Evolutionary conservation across 2,113 vertebrate genomes (phyloP).

Genomic region (Zapus hudsonius): DNA sequence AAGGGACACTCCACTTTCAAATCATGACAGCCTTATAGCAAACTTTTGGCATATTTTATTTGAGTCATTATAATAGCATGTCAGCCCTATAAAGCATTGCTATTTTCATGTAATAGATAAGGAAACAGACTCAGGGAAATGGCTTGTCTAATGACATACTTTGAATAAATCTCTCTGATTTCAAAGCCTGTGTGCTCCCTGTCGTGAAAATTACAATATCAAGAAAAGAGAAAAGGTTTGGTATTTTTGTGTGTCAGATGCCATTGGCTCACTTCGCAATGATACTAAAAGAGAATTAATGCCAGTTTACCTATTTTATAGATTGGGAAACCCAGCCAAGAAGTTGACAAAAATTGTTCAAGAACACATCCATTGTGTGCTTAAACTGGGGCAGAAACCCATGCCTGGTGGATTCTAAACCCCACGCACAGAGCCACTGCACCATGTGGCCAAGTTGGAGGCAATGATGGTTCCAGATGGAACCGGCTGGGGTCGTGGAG

Average conservation of each 20-base stretch:
- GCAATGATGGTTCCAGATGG: conserved; percentile 52
- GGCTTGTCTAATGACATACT: background rate
- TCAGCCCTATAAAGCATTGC: background rate
- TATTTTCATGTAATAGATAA: conserved; percentile 30
- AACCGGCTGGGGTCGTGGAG: conserved; percentile 45
- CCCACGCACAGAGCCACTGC: background rate
- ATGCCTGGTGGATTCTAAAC: background rate
- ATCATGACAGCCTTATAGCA: background rate
- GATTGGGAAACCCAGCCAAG: background rate
- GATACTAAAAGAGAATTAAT: background rate
- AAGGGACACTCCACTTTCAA: too few species aligned
- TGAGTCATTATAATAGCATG: background rate
- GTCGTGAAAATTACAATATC: background rate
- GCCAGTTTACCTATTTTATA: background rate
- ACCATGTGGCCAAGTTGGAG: conserved; percentile 20
- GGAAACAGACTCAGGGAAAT: background rate
- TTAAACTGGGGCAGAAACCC: conserved; percentile 13
- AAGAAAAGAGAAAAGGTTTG: background rate
- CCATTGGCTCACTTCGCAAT: background rate
- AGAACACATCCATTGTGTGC: background rate
- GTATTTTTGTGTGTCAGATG: background rate
- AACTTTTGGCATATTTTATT: background rate
- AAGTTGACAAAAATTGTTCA: background rate
- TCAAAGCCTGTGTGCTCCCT: background rate
- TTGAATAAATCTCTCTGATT: background rate